These are phyloP conservation scores for Eulithis testata DNA, from an alignment of 2,888 invertebrate genomes.

Conservation along the genomic window DNA sequence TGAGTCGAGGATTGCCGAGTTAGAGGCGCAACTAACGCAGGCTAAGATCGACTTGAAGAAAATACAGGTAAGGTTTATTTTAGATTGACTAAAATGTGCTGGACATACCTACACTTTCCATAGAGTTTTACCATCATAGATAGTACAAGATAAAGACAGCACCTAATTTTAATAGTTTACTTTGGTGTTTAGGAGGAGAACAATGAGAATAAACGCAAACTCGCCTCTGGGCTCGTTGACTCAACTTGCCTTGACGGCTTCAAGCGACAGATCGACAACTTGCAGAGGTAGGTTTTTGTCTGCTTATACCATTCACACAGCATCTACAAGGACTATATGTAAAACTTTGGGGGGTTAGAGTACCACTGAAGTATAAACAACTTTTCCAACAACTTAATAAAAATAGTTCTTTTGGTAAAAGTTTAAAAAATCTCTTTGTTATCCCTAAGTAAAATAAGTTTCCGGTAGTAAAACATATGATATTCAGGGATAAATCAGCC, in stretches of 20 bases:
- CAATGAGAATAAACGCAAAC: constrained; percentile 77
- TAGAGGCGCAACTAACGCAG: constrained; percentile 93
- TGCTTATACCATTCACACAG: too few species aligned
- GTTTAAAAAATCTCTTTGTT: too few species aligned
- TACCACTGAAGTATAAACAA: too few species aligned
- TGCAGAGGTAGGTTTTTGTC: constrained; percentile 83
- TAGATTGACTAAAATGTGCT: not conserved
- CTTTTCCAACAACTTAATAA: too few species aligned
- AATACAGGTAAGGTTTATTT: constrained; percentile 78
- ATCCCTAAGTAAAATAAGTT: too few species aligned
- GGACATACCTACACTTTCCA: too few species aligned
- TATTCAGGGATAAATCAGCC: constrained; percentile 86
- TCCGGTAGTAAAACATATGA: not conserved
- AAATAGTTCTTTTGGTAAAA: too few species aligned
- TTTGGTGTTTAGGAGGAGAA: constrained; percentile 72
- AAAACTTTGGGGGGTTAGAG: too few species aligned
- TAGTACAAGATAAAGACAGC: too few species aligned
- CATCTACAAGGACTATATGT: too few species aligned
- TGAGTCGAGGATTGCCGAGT: constrained; percentile 92
- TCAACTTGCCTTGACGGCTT: constrained; percentile 86
- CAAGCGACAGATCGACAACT: constrained; percentile 88
- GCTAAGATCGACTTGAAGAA: constrained; percentile 90
- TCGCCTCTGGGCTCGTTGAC: constrained; percentile 80
- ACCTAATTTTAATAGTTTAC: not conserved
- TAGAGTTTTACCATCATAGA: too few species aligned